A percentile compares a stretch with the other conserved stretches of the same genome.
These are phyloP conservation scores for Botia kubotai DNA, from an alignment of 2,797 vertebrate genomes.

Conservation along the genomic window DNA sequence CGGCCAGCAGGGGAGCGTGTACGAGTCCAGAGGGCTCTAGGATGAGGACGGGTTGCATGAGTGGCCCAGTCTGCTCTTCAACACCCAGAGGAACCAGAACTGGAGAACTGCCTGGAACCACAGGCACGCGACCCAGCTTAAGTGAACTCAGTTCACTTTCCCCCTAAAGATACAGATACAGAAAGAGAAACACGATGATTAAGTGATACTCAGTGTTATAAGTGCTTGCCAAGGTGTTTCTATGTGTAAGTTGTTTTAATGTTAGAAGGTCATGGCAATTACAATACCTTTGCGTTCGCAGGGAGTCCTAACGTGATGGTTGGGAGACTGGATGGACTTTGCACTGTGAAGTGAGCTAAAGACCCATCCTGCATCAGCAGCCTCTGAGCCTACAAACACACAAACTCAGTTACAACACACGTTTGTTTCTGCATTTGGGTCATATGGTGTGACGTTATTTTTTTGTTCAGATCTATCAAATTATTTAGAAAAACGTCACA, in stretches of 20 bases:
- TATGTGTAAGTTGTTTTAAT: neutral
- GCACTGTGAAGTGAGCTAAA: slow-evolving; percentile 85
- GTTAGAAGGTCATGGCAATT: neutral
- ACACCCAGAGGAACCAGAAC: slow-evolving; percentile 84
- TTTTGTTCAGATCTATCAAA: too few species aligned
- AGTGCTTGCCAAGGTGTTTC: neutral
- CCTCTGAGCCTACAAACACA: slow-evolving; percentile 75
- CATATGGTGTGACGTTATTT: too few species aligned
- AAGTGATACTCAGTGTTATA: neutral
- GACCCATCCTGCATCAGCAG: slow-evolving; percentile 84
- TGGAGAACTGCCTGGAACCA: slow-evolving; percentile 74
- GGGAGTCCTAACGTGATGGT: slow-evolving; percentile 92
- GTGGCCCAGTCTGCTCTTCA: slow-evolving; percentile 83
- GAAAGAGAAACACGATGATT: neutral
- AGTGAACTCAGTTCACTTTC: slow-evolving; percentile 78
- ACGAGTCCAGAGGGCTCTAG: slow-evolving; percentile 87
- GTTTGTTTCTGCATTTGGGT: too few species aligned
- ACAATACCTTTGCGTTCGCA: slow-evolving; percentile 85
- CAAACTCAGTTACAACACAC: slow-evolving; percentile 37
- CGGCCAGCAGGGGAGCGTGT: slow-evolving; percentile 84
- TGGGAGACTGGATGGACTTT: slow-evolving; percentile 82
- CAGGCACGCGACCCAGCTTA: slow-evolving; percentile 69
- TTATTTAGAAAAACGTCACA: too few species aligned
- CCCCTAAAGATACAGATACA: slow-evolving; percentile 69
- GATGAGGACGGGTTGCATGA: slow-evolving; percentile 90